Percentiles rank a stretch among this genome's conserved stretches.
phyloP scores from a whole-genome alignment of 2,888 invertebrate genomes.

The Meghimatium bilineatum region DNA sequence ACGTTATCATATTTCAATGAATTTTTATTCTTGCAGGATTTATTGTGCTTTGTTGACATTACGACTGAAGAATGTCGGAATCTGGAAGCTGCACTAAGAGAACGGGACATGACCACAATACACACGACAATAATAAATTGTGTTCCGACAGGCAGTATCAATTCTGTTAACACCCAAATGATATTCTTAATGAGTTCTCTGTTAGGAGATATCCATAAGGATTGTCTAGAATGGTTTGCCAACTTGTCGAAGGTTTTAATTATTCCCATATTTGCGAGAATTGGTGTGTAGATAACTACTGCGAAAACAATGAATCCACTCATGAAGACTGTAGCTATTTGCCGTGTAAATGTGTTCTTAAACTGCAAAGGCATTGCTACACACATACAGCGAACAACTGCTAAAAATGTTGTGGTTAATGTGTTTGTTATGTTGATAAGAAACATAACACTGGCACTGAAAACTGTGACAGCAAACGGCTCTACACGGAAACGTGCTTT shows the following conservation, averaged over 20 bases:
- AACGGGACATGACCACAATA: background rate
- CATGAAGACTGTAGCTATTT: too few species aligned
- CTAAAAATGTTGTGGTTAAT: too few species aligned
- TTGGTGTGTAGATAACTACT: background rate
- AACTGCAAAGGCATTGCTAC: too few species aligned
- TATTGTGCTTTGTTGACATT: background rate
- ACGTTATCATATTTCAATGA: background rate
- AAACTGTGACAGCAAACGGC: too few species aligned
- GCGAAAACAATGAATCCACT: too few species aligned
- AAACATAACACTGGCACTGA: too few species aligned
- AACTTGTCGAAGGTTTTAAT: background rate
- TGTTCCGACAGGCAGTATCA: background rate
- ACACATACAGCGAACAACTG: too few species aligned
- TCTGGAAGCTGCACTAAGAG: background rate
- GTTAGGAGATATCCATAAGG: conserved; percentile 2
- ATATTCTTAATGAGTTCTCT: background rate
- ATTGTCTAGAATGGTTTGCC: background rate
- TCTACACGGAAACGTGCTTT: too few species aligned
- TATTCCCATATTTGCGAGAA: background rate
- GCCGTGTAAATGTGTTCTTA: too few species aligned
- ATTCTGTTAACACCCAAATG: background rate
- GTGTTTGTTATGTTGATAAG: too few species aligned
- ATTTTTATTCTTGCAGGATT: background rate
- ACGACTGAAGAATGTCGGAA: background rate
- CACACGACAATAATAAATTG: background rate